These are phyloP conservation scores for Paedocypris sp. DNA, from an alignment of 2,113 vertebrate genomes.

Conservation along the genomic window DNA sequence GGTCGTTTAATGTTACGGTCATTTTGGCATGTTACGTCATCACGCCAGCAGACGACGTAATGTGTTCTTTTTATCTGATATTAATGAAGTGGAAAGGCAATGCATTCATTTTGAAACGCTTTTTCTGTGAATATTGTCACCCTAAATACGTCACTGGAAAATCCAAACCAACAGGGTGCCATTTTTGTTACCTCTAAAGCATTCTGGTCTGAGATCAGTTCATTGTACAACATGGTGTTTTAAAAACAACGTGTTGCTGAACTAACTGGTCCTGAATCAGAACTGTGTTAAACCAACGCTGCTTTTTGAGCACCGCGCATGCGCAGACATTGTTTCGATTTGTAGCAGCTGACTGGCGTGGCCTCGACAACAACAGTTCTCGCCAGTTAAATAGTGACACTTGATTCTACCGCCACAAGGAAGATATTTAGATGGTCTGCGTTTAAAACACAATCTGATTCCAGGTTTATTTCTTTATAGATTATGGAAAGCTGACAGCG, in stretches of 20 bases:
- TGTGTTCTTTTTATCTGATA: too few species aligned
- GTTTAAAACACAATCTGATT: not conserved
- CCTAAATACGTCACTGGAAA: too few species aligned
- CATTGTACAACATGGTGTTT: not conserved
- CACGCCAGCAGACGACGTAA: too few species aligned
- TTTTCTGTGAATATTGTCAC: too few species aligned
- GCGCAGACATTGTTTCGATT: slow-evolving; percentile 28
- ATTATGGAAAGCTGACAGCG: slow-evolving; percentile 26
- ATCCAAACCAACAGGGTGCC: too few species aligned
- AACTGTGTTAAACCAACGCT: not conserved
- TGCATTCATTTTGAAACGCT: too few species aligned
- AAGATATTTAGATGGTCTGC: not conserved
- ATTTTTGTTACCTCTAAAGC: too few species aligned
- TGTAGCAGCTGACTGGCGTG: slow-evolving; percentile 13
- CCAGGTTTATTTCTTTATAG: not conserved
- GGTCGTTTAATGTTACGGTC: too few species aligned
- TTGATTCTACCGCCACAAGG: not conserved
- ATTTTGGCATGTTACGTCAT: too few species aligned
- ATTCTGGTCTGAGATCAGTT: slow-evolving; percentile 6
- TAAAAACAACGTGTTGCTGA: not conserved
- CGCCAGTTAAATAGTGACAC: not conserved
- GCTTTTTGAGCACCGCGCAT: not conserved
- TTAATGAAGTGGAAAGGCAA: too few species aligned
- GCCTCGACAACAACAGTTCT: not conserved
- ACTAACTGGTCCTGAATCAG: not conserved